Percentiles rank a stretch among this genome's conserved stretches.
phyloP scores from a whole-genome alignment of 2,888 invertebrate genomes.

The Chaitophorus viminalis region DNA sequence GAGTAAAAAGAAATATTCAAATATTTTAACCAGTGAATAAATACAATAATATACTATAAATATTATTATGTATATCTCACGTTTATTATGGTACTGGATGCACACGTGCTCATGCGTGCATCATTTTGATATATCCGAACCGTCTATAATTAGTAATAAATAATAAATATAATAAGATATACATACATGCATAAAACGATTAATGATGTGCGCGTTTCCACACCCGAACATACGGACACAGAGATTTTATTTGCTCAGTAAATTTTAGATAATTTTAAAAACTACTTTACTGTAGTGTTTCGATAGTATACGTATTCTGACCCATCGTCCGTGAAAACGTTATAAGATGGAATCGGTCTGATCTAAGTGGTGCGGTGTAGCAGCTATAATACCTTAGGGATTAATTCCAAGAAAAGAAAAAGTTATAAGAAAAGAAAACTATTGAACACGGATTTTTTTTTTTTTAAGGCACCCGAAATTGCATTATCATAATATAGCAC shows the following conservation, averaged over 20 bases:
- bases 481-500: slow-evolving; percentile 3
- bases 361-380: not conserved
- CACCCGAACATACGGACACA: too few species aligned
- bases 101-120: not conserved
- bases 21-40: not conserved
- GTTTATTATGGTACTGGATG: not conserved
- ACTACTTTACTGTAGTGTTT: not conserved
- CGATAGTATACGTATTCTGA: not conserved
- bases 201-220: too few species aligned
- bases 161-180: too few species aligned
- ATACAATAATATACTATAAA: not conserved
- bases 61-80: not conserved
- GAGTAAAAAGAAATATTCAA: not conserved
- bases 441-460: not conserved
- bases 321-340: slow-evolving; percentile 28
- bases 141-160: not conserved
- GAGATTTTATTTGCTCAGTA: slow-evolving; percentile 1
- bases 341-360: not conserved
- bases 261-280: slow-evolving; percentile 22
- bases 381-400: not conserved
- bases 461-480: not conserved
- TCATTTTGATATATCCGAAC: not conserved
- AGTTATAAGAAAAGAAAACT: not conserved
- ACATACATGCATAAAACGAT: too few species aligned
- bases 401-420: not conserved